These are phyloP conservation scores for Lynx canadensis DNA, from an alignment of 2,113 vertebrate species.

Conservation along the genomic window DNA sequence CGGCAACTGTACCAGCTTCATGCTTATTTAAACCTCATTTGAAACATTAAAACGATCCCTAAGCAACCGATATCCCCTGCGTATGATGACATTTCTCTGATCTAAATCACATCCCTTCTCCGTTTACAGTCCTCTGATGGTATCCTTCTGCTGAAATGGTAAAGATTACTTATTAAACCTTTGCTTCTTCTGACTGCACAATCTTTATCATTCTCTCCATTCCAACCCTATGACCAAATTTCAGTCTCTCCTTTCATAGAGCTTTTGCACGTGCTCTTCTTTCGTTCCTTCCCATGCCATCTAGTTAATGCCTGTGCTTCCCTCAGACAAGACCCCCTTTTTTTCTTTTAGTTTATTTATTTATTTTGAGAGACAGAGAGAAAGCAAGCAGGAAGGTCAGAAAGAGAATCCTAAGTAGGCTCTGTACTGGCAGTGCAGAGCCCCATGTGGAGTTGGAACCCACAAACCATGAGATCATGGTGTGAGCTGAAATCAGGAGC, in stretches of 20 bases:
- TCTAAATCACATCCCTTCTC: neutral
- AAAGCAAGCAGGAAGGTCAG: too few relatives aligned
- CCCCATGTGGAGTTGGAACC: too few relatives aligned
- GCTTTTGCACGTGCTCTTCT: neutral
- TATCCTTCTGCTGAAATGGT: neutral
- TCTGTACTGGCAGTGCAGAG: too few relatives aligned
- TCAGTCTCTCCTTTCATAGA: neutral
- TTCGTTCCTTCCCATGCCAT: neutral
- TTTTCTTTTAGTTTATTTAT: neutral
- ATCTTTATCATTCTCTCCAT: neutral
- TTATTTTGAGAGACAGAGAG: too few relatives aligned
- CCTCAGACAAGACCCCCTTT: neutral
- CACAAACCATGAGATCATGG: too few relatives aligned
- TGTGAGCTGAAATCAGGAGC: too few relatives aligned
- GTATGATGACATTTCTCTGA: neutral
- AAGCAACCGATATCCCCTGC: neutral
- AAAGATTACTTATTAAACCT: neutral
- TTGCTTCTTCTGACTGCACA: neutral
- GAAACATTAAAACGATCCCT: neutral
- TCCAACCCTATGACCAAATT: neutral
- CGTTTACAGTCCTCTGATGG: neutral
- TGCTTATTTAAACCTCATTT: neutral
- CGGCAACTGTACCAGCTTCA: neutral
- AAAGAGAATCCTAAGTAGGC: too few relatives aligned
- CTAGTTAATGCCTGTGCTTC: neutral